Evolutionary conservation across 2,113 vertebrate species (phyloP), one percentile per base, ranked within the genome.

Genomic region (Anolis carolinensis): DNA sequence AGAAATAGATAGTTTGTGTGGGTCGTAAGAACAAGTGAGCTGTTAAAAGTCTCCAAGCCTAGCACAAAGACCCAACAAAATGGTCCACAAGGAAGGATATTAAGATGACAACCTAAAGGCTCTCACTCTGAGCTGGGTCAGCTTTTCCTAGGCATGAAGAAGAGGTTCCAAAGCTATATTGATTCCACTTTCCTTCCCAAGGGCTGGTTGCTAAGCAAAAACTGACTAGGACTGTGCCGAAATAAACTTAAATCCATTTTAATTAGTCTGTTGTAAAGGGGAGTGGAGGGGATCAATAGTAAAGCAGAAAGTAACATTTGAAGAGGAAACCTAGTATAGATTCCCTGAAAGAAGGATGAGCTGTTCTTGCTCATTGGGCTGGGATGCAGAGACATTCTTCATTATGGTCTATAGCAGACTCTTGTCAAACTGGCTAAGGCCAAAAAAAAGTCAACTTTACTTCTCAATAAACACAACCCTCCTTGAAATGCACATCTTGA

Each of bases 221-320:
- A 88, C 89, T 78, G 92, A 88, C 87, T 87, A 93, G 82, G 89
- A 92, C 87, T 87, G 87, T 92, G 91, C 92, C 93, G 93, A 92
- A 95, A 95, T 93, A 92, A 94, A 93, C 89, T 91, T 93, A 90
- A 1, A 89, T 93, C 93, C 92, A 92, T 94, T 95, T 95, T 93
- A 95, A 95, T 95, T 95, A 95, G 92, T 92, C 83, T 90, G 70
- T 85, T 75, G 1, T 89, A 90, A 74, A 93, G 92, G 70, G 90
- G 89, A 84, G 89, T 59, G 10, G 71, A 1, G 82, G 84, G 74
- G 90, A 94, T 95, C 92, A 92, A 95, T 95, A 86, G 88, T 0
- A 0, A 89, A 88, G 88, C 91, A 1, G 0, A 0, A 89, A 90
- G 89, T 90, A 7, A 0, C 0, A 21, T 89, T 86, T 76, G 86